A percentile compares a stretch with the other conserved stretches of the same genome.
Conservation (phyloP, 2,888 invertebrate species). For the Agonopterix heracliana region DNA sequence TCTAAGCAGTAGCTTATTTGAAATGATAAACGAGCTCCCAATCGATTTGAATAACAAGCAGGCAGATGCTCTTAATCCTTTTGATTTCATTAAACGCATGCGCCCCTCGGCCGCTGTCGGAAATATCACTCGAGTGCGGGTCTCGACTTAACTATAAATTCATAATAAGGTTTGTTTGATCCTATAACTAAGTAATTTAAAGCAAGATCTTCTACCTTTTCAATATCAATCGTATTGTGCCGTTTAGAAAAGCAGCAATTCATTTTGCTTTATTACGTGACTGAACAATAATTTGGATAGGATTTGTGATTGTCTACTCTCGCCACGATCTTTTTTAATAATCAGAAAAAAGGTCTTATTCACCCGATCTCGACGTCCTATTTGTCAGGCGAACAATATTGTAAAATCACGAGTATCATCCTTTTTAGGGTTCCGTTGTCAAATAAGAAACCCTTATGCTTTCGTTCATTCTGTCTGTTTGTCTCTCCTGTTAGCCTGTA, state of each 20-base stretch:
- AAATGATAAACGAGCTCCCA: constrained; percentile 74
- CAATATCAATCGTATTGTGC: constrained; percentile 23
- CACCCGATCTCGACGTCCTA: constrained; percentile 24
- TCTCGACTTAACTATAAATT: constrained; percentile 49
- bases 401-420: constrained; percentile 40
- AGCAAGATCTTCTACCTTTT: constrained; percentile 23
- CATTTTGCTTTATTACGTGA: constrained; percentile 45
- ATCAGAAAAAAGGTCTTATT: constrained; percentile 16
- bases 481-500: no score
- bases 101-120: constrained; percentile 70
- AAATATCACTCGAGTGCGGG: constrained; percentile 71
- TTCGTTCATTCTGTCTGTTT: no score
- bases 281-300: constrained; percentile 28
- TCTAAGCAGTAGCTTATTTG: constrained; percentile 74
- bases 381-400: constrained; percentile 37
- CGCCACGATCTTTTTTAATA: constrained; percentile 13
- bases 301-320: constrained; percentile 35
- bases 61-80: constrained; percentile 76
- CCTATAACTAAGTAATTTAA: constrained; percentile 32
- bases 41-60: constrained; percentile 76
- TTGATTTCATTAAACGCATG: constrained; percentile 76
- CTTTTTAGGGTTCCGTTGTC: background rate
- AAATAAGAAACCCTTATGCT: no score
- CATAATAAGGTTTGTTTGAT: constrained; percentile 50
- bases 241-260: constrained; percentile 30